These are phyloP conservation scores for Charadrius vociferus DNA, from an alignment of 2,113 vertebrate species.

Conservation along the genomic window DNA sequence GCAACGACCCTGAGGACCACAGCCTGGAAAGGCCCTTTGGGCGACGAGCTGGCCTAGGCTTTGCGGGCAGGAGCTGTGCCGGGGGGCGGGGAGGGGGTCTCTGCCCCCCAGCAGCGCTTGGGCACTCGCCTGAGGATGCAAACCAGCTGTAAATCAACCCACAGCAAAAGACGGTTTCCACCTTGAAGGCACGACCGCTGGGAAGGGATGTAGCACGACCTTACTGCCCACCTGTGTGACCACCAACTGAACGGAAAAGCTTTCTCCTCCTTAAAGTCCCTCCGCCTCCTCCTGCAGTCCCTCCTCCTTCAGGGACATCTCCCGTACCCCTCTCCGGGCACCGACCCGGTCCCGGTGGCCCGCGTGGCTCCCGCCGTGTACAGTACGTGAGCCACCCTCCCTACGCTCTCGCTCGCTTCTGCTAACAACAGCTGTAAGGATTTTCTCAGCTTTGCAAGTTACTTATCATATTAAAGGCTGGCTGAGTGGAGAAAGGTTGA, in stretches of 20 bases:
- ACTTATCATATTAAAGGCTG: neutral
- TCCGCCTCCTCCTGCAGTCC: fast-evolving
- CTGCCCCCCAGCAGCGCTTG: neutral
- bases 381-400: neutral
- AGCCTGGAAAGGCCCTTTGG: neutral
- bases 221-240: fast-evolving
- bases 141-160: too few species aligned
- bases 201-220: neutral
- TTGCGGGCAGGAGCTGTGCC: fast-evolving
- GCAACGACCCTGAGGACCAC: neutral
- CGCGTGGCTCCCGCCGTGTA: fast-evolving
- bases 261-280: neutral
- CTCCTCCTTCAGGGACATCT: too few species aligned
- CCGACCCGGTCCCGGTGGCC: fast-evolving
- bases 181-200: too few species aligned
- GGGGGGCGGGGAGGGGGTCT: neutral
- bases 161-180: neutral
- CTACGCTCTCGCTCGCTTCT: fast-evolving
- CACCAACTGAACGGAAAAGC: neutral
- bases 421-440: neutral
- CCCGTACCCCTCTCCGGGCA: fast-evolving
- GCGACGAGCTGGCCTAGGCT: too few species aligned
- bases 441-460: neutral
- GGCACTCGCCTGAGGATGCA: neutral
- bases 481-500: neutral